Conservation (phyloP, 1,140 invertebrate species). For the Elymnias hypermnestra region DNA sequence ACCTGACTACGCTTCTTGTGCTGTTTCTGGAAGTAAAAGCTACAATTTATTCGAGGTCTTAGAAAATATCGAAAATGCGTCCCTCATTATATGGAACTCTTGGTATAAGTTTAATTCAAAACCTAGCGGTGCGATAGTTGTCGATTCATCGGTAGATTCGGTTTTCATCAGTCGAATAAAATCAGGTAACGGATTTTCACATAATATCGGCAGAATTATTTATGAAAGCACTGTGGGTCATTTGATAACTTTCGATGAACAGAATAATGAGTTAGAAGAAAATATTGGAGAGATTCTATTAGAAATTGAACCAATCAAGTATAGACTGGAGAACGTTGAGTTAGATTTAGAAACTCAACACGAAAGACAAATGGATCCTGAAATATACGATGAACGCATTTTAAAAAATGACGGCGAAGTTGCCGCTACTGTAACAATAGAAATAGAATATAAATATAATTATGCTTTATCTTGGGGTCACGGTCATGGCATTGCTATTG, state of each 20-base stretch:
- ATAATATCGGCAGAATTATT: slow-evolving; percentile 83
- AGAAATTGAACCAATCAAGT: slow-evolving; percentile 85
- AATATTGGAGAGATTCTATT: slow-evolving; percentile 85
- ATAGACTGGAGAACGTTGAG: slow-evolving; percentile 82
- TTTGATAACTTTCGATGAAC: slow-evolving; percentile 80
- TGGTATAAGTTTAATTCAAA: slow-evolving; percentile 81
- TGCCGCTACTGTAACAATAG: slow-evolving; percentile 79
- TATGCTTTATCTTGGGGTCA: slow-evolving; percentile 86
- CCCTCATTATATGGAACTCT: slow-evolving; percentile 82
- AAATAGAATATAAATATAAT: slow-evolving; percentile 82
- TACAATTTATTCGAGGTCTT: slow-evolving; percentile 84
- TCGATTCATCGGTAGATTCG: slow-evolving; percentile 62
- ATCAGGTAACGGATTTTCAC: slow-evolving; percentile 69
- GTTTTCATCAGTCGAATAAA: slow-evolving; percentile 67
- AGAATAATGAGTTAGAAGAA: slow-evolving; percentile 77
- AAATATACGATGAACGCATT: slow-evolving; percentile 77
- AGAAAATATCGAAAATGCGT: slow-evolving; percentile 86
- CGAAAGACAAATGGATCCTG: slow-evolving; percentile 67
- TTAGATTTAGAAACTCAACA: slow-evolving; percentile 78
- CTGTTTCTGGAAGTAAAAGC: slow-evolving; percentile 78
- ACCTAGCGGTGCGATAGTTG: slow-evolving; percentile 81
- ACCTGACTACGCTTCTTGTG: slow-evolving; percentile 78
- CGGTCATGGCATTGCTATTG: slow-evolving; percentile 84
- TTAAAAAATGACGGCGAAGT: slow-evolving; percentile 79
- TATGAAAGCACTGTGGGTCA: slow-evolving; percentile 79